Conservation (phyloP, 1,140 invertebrate genomes). For the Ostrea denselamellosa region DNA sequence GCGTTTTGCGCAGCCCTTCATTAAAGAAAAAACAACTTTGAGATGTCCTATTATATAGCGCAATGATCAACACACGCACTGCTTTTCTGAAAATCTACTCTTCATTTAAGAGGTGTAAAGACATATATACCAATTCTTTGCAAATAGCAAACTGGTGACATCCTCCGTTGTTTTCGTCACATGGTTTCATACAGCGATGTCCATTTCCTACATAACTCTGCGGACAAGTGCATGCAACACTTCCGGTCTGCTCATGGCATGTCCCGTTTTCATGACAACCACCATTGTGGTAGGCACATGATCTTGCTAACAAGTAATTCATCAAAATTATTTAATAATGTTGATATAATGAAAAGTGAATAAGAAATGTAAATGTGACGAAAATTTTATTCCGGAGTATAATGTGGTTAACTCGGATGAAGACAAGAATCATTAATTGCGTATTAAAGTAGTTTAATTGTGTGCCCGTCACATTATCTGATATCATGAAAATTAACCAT, state of each 20-base stretch:
- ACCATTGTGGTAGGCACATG: conserved; percentile 63
- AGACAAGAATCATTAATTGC: no score
- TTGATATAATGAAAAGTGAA: no score
- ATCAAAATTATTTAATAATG: not conserved
- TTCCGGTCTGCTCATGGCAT: conserved; percentile 50
- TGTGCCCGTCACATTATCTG: no score
- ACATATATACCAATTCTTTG: not conserved
- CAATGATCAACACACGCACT: no score
- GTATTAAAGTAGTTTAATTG: not conserved
- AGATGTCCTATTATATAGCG: no score
- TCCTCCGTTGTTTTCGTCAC: conserved; percentile 60
- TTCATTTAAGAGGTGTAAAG: not conserved
- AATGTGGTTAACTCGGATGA: no score
- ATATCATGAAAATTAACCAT: no score
- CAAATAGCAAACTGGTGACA: conserved; percentile 44
- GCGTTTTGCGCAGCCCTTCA: no score
- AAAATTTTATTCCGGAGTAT: no score
- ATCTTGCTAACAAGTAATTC: conserved; percentile 42
- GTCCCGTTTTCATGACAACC: conserved; percentile 62
- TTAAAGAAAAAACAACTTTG: no score
- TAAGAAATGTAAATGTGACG: no score
- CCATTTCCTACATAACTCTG: conserved; percentile 62
- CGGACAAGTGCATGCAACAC: conserved; percentile 56
- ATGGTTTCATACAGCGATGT: conserved; percentile 58
- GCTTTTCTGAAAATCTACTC: no score